Conservation (phyloP, 2,797 vertebrate genomes). For the Craterocephalus amniculus region DNA sequence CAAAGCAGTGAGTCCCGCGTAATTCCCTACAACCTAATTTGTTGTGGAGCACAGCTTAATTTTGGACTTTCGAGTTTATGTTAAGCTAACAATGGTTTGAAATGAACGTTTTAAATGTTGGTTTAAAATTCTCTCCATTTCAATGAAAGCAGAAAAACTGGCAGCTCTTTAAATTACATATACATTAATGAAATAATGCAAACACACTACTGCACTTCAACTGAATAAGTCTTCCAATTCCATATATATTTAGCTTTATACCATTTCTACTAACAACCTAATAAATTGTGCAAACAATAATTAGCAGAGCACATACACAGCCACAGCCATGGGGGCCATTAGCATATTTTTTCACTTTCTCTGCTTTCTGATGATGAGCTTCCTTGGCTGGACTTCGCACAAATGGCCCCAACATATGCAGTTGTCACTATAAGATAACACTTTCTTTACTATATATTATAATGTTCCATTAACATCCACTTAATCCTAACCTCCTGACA, state of each 20-base stretch:
- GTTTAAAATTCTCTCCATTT: slow-evolving; percentile 10
- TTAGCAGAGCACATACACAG: slow-evolving; percentile 31
- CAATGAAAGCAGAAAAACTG: slow-evolving; percentile 14
- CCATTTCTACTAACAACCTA: slow-evolving; percentile 20
- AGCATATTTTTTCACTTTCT: slow-evolving; percentile 23
- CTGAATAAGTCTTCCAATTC: neutral
- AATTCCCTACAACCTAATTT: too few species aligned
- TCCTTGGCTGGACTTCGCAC: slow-evolving; percentile 5
- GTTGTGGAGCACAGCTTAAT: too few species aligned
- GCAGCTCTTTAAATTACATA: slow-evolving; percentile 15
- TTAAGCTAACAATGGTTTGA: neutral
- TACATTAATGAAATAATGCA: slow-evolving; percentile 12
- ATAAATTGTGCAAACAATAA: slow-evolving; percentile 37
- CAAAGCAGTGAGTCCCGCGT: too few species aligned
- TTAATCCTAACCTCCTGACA: slow-evolving; percentile 11
- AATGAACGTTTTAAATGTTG: neutral
- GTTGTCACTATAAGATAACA: neutral
- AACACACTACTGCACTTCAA: slow-evolving; percentile 2
- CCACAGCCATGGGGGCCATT: slow-evolving; percentile 1
- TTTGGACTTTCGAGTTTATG: too few species aligned
- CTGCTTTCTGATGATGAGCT: slow-evolving; percentile 7
- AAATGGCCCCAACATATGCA: slow-evolving; percentile 4
- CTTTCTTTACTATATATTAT: slow-evolving; percentile 9
- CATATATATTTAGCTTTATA: slow-evolving; percentile 22
- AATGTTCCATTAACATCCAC: slow-evolving; percentile 33